Conservation (phyloP, 1,140 invertebrate species). For the Leptinotarsa lineolata region DNA sequence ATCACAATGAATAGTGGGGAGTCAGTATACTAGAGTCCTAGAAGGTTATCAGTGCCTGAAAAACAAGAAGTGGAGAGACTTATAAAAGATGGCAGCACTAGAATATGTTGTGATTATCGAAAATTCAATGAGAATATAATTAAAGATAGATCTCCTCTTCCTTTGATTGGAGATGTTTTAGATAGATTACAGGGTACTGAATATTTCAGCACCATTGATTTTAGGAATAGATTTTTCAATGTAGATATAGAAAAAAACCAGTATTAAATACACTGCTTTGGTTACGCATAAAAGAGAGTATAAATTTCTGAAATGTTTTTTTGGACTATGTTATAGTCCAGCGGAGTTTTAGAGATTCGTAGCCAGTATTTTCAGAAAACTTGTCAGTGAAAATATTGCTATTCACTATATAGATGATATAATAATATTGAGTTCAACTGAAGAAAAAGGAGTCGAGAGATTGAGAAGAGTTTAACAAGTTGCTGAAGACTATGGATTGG, state of each 20-base stretch:
- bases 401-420: constrained; percentile 42
- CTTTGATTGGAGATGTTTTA: not conserved
- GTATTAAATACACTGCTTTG: constrained; percentile 44
- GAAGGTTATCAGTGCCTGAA: constrained; percentile 21
- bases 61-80: constrained; percentile 29
- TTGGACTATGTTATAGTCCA: constrained; percentile 43
- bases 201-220: constrained; percentile 46
- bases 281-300: constrained; percentile 42
- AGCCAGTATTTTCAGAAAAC: constrained; percentile 43
- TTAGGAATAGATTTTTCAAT: constrained; percentile 53
- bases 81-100: not conserved
- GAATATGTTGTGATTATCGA: constrained; percentile 61
- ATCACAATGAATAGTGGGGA: constrained; percentile 32
- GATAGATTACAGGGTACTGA: constrained; percentile 35
- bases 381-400: constrained; percentile 41
- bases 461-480: constrained; percentile 37
- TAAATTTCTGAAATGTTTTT: constrained; percentile 45
- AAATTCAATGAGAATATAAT: constrained; percentile 54
- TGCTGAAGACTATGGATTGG: constrained; percentile 49
- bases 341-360: constrained; percentile 36
- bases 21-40: constrained; percentile 28
- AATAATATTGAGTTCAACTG: constrained; percentile 38
- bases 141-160: constrained; percentile 33
- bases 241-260: constrained; percentile 42
- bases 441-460: constrained; percentile 33